Evolutionary conservation across 2,888 invertebrate genomes (phyloP), one percentile per base, ranked within the genome.

Genomic region (Sipha maydis): DNA sequence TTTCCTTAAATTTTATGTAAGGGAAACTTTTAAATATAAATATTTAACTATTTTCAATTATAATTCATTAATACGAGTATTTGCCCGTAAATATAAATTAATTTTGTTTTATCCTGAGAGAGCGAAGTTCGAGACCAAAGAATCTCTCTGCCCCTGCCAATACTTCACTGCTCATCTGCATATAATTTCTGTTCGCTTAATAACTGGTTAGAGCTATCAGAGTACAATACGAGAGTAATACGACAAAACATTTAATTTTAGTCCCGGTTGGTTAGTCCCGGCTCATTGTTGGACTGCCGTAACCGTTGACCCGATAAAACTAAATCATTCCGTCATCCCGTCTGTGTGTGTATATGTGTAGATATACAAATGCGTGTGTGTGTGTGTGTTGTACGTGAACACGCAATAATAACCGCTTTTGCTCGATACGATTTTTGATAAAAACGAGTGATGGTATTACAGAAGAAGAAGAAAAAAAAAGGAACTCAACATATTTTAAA

Each of bases 251-350:
- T 69, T 82, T 82, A 69, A 69, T 82, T 82, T 41, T 5, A 11
- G 41, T 82, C 21, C 41, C 80, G 67, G 80, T 41, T 28, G 80
- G 67, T 41, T 28, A 28, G 9, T 69, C 19, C 61, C 7, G 38
- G 41, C 41, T 19, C 4, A 82, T 82, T 82, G 67, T 69, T 21
- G 28, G 67, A 41, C 28, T 41, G 41, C 38, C 11, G 80, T 41
- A 28, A 67, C 41, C 67, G 28, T 28, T 82, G 67, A 82, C 41
- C 80, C 67, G 80, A 69, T 69, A 41, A 69, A 69, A 41, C 67
- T 67, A 82, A 82, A 82, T 82, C 80, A 80, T 80, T 80, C 38
- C 38, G 41, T 67, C 67, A 41, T 82, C 69, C n/a, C 41, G 4
- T 41, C 28, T 34, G 56, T 17, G 48, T 14, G 48, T 14, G 41